These are phyloP conservation scores for Ips nitidus DNA, from an alignment of 1,140 invertebrate genomes.

Conservation along the genomic window DNA sequence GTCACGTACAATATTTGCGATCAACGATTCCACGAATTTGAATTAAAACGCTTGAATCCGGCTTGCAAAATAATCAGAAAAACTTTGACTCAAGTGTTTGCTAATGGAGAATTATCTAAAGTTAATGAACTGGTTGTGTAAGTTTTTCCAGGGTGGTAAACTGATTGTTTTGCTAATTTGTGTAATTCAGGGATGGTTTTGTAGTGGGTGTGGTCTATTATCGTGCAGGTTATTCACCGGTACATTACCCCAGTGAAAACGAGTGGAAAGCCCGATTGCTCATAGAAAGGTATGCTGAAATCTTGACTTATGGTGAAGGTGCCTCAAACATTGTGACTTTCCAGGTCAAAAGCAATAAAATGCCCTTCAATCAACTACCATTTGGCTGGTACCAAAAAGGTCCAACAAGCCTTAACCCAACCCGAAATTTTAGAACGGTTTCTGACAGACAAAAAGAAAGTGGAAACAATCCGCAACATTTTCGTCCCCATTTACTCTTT, in stretches of 20 bases:
- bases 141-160: no score
- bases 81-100: slow-evolving; percentile 66
- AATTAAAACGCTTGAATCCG: slow-evolving; percentile 69
- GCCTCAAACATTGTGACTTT: no score
- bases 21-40: slow-evolving; percentile 86
- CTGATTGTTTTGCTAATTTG: no score
- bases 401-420: slow-evolving; percentile 82
- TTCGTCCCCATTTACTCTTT: slow-evolving; percentile 91
- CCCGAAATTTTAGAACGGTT: slow-evolving; percentile 75
- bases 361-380: slow-evolving; percentile 93
- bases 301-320: neutral
- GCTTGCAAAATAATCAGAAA: slow-evolving; percentile 72
- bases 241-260: slow-evolving; percentile 74
- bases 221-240: slow-evolving; percentile 75
- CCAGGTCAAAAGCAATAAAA: slow-evolving; percentile 76
- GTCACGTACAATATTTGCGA: slow-evolving; percentile 86
- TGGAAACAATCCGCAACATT: slow-evolving; percentile 67
- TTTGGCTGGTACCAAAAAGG: slow-evolving; percentile 82
- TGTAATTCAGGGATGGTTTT: slow-evolving; percentile 61
- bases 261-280: slow-evolving; percentile 85
- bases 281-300: slow-evolving; percentile 68
- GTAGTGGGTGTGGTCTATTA: slow-evolving; percentile 82
- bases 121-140: slow-evolving; percentile 70
- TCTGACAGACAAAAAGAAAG: slow-evolving; percentile 61
- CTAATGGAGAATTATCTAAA: slow-evolving; percentile 58